Evolutionary conservation across 2,797 vertebrate genomes (phyloP), one percentile per base, ranked within the genome.

Genomic region (Tarsius wallacei): DNA sequence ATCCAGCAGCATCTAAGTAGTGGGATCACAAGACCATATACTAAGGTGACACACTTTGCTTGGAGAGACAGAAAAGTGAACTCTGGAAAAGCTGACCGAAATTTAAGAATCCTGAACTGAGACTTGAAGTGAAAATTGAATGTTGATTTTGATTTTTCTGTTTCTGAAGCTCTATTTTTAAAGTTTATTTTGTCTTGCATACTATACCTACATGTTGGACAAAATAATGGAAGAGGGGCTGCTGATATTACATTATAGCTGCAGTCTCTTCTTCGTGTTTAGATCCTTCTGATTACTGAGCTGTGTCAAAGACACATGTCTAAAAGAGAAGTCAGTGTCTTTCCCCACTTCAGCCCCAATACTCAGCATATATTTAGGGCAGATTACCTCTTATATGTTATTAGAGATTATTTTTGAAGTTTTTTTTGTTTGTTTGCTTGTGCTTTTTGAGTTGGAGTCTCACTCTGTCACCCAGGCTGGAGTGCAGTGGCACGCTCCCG

Each of bases 181-280:
- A 91, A 95, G 63, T 81, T 95, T 96, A 59, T 83, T 31, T 71
- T 70, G 0, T 26, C 94, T 97, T 64, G 57, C 83, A 47, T 82
- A 63, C 88, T 51, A 59, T 92, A 93, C 93, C 97, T 98, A 96
- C 80, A 87, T 21, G 0, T 51, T 61, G 47, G 91, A 98, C 96
- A 97, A 98, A 97, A 98, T 97, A 90, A n/a, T 74, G 70, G 24
- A 97, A 96, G 55, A 90, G 82, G 73, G 92, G 63, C 90, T 92
- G 94, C 93, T 89, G 96, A 83, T 19, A 5, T 93, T 86, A 90
- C 89, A 97, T 98, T 97, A 98, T 97, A 98, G 66, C 97, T 84
- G 36, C 81, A 94, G 85, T 84, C 53, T 86, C 90, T 97, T 98
- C 98, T 97, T 42, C 98, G 87, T 97, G 97, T 97, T 96, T 91